Evolutionary conservation across 2,888 invertebrate species (phyloP), one percentile per base, ranked within the genome.

Genomic region (Drosophila tanythrix): DNA sequence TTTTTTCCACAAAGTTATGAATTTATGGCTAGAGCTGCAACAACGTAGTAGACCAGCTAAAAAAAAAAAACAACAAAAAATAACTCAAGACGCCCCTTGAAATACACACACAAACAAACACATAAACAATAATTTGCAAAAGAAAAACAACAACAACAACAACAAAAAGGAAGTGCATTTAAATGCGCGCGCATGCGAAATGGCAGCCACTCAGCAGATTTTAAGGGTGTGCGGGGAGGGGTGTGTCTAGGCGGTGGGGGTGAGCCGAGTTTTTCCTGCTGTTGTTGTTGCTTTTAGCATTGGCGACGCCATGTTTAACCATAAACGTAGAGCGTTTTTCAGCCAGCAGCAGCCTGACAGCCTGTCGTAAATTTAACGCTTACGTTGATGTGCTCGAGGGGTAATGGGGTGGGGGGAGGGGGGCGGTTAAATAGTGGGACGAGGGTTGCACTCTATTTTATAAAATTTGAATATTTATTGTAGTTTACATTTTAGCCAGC

Each of bases 181-280:
- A 87, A 87, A 90, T 89, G 88, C 88, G 88, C 88, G 90, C 88
- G 90, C 88, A 88, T 90, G 88, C 88, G 90, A 88, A 88, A 83
- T 88, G 88, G 82, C 61, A 64, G 75, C 72, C 35, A 56, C 50
- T 51, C 43, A 46, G 21, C n/a, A 40, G 27, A n/a, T 38, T 40
- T 18, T 27, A 7, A n/a, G 3, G 25, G 59, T 8, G 51, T 35
- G 18, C 10, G 10, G 5, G 33, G 31, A 33, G 18, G 6, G 29
- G 46, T 52, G 36, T n/a, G 6, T 21, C 27, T 38, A n/a, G n/a
- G 48, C 18, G 21, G 29, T 27, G 35, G 51, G 31, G 1, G 36
- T 38, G n/a, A 29, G n/a, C 38, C 40, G n/a, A 29, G 43, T 40
- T 43, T 11, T n/a, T 6, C 15, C 25, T 27, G 11, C 5, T 43